A percentile compares a stretch with the other conserved stretches of the same genome.
phyloP scores from a whole-genome alignment of 2,888 invertebrate genomes.

The Strigamia crassipes region DNA sequence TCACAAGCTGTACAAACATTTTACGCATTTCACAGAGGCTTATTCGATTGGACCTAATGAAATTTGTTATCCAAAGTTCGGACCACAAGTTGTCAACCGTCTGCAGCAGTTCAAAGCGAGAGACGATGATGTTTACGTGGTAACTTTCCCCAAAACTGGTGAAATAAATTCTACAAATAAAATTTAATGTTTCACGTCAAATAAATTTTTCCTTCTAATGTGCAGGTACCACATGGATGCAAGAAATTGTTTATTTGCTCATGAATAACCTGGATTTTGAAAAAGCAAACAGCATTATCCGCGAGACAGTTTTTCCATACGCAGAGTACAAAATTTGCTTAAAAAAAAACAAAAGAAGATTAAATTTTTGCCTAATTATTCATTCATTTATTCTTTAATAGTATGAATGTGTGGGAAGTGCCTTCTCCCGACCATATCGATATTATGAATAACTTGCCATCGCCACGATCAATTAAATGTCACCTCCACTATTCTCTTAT shows the following conservation, averaged over 20 bases:
- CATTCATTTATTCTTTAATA: not conserved
- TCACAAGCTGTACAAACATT: not conserved
- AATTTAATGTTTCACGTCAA: not conserved
- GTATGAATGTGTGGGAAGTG: not conserved
- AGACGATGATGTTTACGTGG: not conserved
- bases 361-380: no score
- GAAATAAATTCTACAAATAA: not conserved
- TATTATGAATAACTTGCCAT: not conserved
- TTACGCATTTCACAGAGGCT: not conserved
- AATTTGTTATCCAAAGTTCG: not conserved
- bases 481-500: not conserved
- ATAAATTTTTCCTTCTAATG: conserved; percentile 49
- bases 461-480: not conserved
- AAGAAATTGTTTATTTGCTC: conserved; percentile 90
- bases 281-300: conserved; percentile 65
- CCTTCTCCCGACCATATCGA: not conserved
- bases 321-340: not conserved
- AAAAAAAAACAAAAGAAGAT: not conserved
- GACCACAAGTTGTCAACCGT: not conserved
- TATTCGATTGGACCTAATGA: not conserved
- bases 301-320: not conserved
- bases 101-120: not conserved
- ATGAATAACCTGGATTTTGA: conserved; percentile 72
- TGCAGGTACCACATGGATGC: conserved; percentile 84
- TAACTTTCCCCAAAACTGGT: not conserved